phyloP scores from a whole-genome alignment of 2,113 vertebrate genomes.

The Nettapus auritus region DNA sequence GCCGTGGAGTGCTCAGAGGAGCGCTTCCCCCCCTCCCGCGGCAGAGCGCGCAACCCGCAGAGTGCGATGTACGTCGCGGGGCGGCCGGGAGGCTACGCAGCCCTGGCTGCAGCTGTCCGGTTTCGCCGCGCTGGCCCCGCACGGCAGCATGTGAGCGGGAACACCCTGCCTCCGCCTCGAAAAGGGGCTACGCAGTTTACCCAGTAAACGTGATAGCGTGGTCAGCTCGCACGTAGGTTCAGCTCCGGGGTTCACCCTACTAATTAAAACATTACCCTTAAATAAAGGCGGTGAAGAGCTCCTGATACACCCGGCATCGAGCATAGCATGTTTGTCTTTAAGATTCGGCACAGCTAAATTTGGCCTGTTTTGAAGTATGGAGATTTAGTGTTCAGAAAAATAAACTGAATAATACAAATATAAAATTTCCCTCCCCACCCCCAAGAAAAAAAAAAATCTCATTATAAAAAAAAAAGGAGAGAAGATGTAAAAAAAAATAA shows the following conservation, averaged over 20 bases:
- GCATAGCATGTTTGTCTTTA: neutral
- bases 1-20: neutral
- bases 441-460: neutral
- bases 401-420: neutral
- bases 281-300: fast-evolving
- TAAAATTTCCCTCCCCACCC: neutral
- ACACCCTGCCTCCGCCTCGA: fast-evolving
- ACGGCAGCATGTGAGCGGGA: fast-evolving
- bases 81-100: neutral
- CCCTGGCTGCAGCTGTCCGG: too few species aligned
- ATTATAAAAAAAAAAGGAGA: neutral
- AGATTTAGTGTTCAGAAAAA: neutral
- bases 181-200: fast-evolving
- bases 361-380: neutral
- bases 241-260: neutral
- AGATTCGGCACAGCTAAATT: neutral
- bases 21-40: neutral
- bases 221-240: neutral
- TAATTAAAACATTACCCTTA: neutral
- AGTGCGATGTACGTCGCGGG: neutral
- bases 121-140: fast-evolving
- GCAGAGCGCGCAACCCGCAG: neutral
- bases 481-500: neutral
- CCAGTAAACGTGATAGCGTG: fast-evolving
- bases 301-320: neutral